Conservation (phyloP, 1,140 invertebrate species). For the Drosophila dunni region DNA sequence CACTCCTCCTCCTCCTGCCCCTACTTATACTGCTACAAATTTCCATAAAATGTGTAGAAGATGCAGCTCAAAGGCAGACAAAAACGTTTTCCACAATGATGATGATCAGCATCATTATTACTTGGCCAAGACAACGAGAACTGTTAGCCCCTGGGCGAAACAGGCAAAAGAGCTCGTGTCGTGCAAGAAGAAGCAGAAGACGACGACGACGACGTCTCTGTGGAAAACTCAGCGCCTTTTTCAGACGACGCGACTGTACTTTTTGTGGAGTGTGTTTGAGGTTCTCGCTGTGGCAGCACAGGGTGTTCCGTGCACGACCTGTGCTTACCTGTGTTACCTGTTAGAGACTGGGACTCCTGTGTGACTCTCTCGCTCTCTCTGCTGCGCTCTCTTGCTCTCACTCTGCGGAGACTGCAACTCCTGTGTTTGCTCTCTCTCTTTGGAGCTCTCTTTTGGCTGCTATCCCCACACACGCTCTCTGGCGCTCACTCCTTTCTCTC, state of each 20-base stretch:
- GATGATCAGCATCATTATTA: conserved; percentile 37
- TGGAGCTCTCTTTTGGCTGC: not conserved
- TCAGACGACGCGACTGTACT: conserved; percentile 53
- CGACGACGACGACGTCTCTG: conserved; percentile 34
- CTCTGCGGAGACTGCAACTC: conserved; percentile 7
- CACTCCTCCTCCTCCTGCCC: not conserved
- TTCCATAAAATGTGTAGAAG: conserved; percentile 39
- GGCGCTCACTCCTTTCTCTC: not conserved
- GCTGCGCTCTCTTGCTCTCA: conserved; percentile 9
- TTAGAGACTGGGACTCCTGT: conserved; percentile 31
- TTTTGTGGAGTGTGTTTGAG: conserved; percentile 22
- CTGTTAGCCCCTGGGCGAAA: conserved; percentile 1
- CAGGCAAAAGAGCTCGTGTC: conserved; percentile 31
- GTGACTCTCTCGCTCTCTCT: conserved; percentile 3
- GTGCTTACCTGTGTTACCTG: conserved; percentile 12
- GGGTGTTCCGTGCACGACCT: conserved; percentile 24
- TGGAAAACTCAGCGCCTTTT: conserved; percentile 55
- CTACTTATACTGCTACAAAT: conserved; percentile 5
- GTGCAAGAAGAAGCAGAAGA: conserved; percentile 38
- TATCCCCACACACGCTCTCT: not conserved
- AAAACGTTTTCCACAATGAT: conserved; percentile 20
- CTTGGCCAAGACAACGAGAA: conserved; percentile 23
- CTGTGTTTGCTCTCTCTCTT: conserved; percentile 8
- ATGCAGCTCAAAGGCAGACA: conserved; percentile 6
- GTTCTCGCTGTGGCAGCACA: conserved; percentile 26